Evolutionary conservation across 2,888 invertebrate genomes (phyloP).

Genomic region (Drosophila paramelanica): DNA sequence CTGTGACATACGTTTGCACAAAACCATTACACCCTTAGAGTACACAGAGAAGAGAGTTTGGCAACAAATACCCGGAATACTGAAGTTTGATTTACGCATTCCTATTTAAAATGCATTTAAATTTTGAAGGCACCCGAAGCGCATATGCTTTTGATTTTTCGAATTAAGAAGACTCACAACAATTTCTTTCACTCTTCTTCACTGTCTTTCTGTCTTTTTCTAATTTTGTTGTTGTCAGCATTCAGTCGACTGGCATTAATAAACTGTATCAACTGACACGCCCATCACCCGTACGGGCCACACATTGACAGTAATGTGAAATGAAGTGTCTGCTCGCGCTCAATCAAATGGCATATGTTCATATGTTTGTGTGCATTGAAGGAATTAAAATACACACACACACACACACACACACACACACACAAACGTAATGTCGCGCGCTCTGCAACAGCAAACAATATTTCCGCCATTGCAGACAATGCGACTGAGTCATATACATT

Average conservation of each 20-base stretch:
- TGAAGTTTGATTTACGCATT: not conserved
- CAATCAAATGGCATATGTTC: slow-evolving; percentile 58
- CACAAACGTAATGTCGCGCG: slow-evolving; percentile 13
- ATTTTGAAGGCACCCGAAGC: not conserved
- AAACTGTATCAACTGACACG: slow-evolving; percentile 67
- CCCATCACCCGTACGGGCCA: slow-evolving; percentile 30
- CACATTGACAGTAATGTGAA: slow-evolving; percentile 65
- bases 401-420: slow-evolving; percentile 21
- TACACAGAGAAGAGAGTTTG: no score
- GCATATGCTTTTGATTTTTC: slow-evolving; percentile 33
- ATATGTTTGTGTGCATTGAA: slow-evolving; percentile 31
- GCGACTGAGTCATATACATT: slow-evolving; percentile 64
- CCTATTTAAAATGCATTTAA: not conserved
- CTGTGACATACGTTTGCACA: no score
- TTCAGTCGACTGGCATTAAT: slow-evolving; percentile 67
- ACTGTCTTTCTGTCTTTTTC: not conserved
- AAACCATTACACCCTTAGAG: no score
- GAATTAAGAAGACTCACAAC: slow-evolving; percentile 31
- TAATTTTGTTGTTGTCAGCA: slow-evolving; percentile 23
- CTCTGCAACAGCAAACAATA: slow-evolving; percentile 48
- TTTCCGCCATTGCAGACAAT: slow-evolving; percentile 75
- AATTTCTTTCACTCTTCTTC: not conserved
- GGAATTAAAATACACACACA: slow-evolving; percentile 12
- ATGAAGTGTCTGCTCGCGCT: slow-evolving; percentile 66
- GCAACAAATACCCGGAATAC: no score